These are phyloP conservation scores for Geotrupes spiniger DNA, from an alignment of 2,888 invertebrate genomes.

Conservation along the genomic window DNA sequence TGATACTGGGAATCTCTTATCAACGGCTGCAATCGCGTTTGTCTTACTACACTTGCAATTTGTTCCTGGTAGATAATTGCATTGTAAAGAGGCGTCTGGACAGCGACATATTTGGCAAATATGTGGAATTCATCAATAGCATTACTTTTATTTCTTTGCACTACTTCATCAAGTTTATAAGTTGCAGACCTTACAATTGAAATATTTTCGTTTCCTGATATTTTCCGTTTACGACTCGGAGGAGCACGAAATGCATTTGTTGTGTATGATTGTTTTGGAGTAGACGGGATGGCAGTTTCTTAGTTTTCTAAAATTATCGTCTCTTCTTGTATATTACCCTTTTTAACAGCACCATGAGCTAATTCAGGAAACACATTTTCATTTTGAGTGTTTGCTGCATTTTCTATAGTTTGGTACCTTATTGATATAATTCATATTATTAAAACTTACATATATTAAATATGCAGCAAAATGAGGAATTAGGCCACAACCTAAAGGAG, in stretches of 20 bases:
- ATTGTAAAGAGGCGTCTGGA: slow-evolving; percentile 5
- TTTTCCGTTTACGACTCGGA: slow-evolving; percentile 24
- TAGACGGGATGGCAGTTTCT: slow-evolving; percentile 20
- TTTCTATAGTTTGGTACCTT: slow-evolving; percentile 1
- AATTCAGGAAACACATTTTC: slow-evolving; percentile 19
- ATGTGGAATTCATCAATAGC: slow-evolving; percentile 23
- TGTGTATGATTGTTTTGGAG: slow-evolving; percentile 20
- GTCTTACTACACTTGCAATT: neutral
- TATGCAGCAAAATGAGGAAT: slow-evolving; percentile 8
- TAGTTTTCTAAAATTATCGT: slow-evolving; percentile 7
- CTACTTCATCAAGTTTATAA: slow-evolving; percentile 24
- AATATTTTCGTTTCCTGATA: slow-evolving; percentile 17
- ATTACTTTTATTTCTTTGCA: slow-evolving; percentile 18
- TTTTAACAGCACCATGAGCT: slow-evolving; percentile 10
- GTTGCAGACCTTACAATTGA: slow-evolving; percentile 21
- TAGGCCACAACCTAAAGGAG: slow-evolving; percentile 14
- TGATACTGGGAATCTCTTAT: neutral
- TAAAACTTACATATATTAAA: slow-evolving; percentile 10
- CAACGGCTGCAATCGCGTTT: neutral
- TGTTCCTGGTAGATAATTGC: neutral
- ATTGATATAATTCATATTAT: slow-evolving; percentile 8
- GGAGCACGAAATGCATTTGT: slow-evolving; percentile 20
- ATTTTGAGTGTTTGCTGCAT: slow-evolving; percentile 1
- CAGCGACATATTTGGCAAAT: slow-evolving; percentile 20
- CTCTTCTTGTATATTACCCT: slow-evolving; percentile 12